phyloP scores from a whole-genome alignment of 2,113 vertebrate genomes.

The Heloderma charlesbogerti region DNA sequence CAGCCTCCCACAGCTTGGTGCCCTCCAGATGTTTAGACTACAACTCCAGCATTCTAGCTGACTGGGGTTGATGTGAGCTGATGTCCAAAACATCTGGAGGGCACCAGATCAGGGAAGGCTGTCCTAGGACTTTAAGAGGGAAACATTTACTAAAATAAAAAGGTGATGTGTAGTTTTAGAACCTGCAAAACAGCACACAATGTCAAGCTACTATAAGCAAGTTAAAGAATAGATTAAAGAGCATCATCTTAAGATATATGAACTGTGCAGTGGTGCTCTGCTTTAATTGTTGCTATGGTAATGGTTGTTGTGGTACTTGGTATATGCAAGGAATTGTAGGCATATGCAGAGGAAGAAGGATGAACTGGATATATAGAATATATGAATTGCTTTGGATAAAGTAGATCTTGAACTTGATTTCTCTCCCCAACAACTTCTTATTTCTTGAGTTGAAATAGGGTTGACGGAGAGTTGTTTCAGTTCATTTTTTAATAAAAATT shows the following conservation, averaged over 20 bases:
- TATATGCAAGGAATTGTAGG: constrained; percentile 4
- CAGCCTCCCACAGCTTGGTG: too few species aligned
- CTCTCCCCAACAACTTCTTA: too few species aligned
- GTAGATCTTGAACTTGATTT: too few species aligned
- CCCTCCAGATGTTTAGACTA: too few species aligned
- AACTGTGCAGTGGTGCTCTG: constrained; percentile 36
- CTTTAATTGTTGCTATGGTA: constrained; percentile 62
- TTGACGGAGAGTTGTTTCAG: too few species aligned
- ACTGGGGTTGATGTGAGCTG: too few species aligned
- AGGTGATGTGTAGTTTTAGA: not conserved
- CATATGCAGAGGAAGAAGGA: constrained; percentile 29
- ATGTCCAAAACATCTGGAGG: too few species aligned
- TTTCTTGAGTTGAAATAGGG: too few species aligned
- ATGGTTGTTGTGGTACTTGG: constrained; percentile 26
- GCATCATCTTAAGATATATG: constrained; percentile 7
- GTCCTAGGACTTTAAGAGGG: not conserved
- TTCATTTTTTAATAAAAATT: too few species aligned
- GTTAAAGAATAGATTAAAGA: constrained; percentile 41
- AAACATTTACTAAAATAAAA: not conserved
- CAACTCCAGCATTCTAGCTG: too few species aligned
- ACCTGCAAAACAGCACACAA: not conserved
- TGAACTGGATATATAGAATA: not conserved
- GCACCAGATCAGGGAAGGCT: too few species aligned
- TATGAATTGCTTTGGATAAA: not conserved
- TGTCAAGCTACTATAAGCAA: constrained; percentile 1